phyloP scores from a whole-genome alignment of 1,140 invertebrate genomes.

The Chironomus striatipennis region DNA sequence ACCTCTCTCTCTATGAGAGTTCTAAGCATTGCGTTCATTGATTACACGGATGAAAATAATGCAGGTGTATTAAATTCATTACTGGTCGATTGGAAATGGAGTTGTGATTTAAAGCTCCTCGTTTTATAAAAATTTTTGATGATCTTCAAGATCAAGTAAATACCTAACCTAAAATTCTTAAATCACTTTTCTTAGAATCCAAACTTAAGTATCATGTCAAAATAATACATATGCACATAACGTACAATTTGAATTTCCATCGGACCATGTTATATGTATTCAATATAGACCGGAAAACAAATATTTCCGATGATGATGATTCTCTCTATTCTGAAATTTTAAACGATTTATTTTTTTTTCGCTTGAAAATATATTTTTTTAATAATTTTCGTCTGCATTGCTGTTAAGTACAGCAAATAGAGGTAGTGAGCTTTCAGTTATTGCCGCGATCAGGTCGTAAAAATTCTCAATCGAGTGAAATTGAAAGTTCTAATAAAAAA shows the following conservation, averaged over 20 bases:
- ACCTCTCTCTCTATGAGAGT: too few relatives aligned
- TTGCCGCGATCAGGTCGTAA: not conserved
- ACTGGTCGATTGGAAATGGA: too few relatives aligned
- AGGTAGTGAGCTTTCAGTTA: not conserved
- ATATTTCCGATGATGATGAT: conserved; percentile 13
- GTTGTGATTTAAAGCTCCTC: too few relatives aligned
- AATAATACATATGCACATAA: too few relatives aligned
- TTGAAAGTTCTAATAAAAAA: not conserved
- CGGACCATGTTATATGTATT: not conserved
- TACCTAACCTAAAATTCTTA: too few relatives aligned
- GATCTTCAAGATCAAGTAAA: too few relatives aligned
- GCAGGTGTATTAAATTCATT: too few relatives aligned
- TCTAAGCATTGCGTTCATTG: too few relatives aligned
- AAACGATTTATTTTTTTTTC: conserved; percentile 10
- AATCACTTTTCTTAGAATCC: too few relatives aligned
- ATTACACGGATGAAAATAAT: too few relatives aligned
- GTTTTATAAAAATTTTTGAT: too few relatives aligned
- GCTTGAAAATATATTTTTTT: conserved; percentile 1
- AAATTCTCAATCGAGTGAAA: not conserved
- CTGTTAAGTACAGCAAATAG: not conserved
- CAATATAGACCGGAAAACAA: conserved; percentile 7
- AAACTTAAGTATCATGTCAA: too few relatives aligned
- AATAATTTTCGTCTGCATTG: not conserved
- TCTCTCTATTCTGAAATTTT: not conserved
- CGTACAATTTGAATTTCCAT: not conserved